These are phyloP conservation scores for Crax fasciolata DNA, from an alignment of 2,797 vertebrate genomes.

Conservation along the genomic window DNA sequence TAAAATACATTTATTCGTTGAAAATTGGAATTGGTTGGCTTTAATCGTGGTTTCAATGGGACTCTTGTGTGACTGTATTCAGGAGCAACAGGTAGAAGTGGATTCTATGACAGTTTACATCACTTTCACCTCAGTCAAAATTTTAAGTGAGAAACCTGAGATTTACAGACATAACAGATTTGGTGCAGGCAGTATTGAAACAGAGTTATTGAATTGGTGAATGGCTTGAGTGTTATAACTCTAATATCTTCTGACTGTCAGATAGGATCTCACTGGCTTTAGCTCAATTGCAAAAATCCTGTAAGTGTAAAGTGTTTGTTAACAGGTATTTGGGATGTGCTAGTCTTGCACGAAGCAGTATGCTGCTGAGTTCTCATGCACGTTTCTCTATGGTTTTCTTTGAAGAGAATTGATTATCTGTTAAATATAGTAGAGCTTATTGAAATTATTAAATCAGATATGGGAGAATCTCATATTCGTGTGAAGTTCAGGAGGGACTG, in stretches of 20 bases:
- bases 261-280: neutral
- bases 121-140: neutral
- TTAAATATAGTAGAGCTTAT: neutral
- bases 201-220: neutral
- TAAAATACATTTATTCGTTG: slow-evolving; percentile 13
- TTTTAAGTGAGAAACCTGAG: neutral
- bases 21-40: slow-evolving; percentile 9
- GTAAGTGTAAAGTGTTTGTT: neutral
- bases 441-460: neutral
- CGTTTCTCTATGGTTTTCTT: neutral
- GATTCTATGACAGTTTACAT: neutral
- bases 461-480: neutral
- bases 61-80: neutral
- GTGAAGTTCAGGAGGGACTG: neutral
- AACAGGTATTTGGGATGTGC: neutral
- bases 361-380: neutral
- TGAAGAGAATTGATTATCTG: neutral
- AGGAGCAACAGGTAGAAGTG: neutral
- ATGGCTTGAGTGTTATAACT: neutral
- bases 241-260: neutral
- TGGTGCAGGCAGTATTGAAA: neutral
- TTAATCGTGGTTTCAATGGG: slow-evolving; percentile 24
- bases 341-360: neutral
- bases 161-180: neutral
- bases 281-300: neutral